Evolutionary conservation across 2,888 invertebrate species (phyloP).

Genomic region (Eupithecia centaureata): DNA sequence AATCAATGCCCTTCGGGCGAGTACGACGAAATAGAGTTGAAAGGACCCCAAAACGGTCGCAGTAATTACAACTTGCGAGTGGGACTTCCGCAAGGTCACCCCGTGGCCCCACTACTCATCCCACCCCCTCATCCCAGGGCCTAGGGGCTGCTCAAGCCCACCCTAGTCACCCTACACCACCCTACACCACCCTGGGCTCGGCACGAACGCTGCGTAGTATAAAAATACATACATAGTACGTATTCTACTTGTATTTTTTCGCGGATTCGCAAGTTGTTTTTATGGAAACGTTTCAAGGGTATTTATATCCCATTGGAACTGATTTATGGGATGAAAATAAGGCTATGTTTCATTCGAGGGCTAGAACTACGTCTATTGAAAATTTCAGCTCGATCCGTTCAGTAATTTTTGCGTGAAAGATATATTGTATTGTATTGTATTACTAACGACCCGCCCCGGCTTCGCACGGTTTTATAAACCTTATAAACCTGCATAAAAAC

Average conservation of each 20-base stretch:
- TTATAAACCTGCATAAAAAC: too few relatives aligned
- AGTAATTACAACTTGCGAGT: slow-evolving; percentile 60
- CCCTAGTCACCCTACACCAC: slow-evolving; percentile 26
- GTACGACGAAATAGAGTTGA: slow-evolving; percentile 54
- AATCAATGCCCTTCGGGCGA: slow-evolving; percentile 49
- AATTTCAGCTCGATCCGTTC: too few relatives aligned
- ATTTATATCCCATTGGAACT: too few relatives aligned
- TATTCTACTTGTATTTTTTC: neutral
- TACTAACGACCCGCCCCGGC: too few relatives aligned
- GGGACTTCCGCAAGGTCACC: slow-evolving; percentile 66
- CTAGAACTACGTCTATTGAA: too few relatives aligned
- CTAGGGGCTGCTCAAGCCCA: slow-evolving; percentile 17
- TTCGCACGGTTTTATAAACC: too few relatives aligned
- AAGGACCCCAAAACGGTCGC: slow-evolving; percentile 53
- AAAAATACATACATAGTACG: neutral
- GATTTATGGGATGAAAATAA: too few relatives aligned
- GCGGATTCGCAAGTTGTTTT: too few relatives aligned
- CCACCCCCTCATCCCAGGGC: slow-evolving; percentile 14
- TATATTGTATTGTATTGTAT: too few relatives aligned
- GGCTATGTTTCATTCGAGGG: too few relatives aligned
- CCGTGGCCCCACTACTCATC: slow-evolving; percentile 41
- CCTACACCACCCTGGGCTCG: slow-evolving; percentile 28
- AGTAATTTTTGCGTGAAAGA: too few relatives aligned
- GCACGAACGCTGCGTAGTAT: slow-evolving; percentile 34
- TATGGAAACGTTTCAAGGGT: too few relatives aligned